A percentile compares a stretch with the other conserved stretches of the same genome.
These are phyloP conservation scores for Mohoua ochrocephala DNA, from an alignment of 2,113 vertebrate species.

Conservation along the genomic window DNA sequence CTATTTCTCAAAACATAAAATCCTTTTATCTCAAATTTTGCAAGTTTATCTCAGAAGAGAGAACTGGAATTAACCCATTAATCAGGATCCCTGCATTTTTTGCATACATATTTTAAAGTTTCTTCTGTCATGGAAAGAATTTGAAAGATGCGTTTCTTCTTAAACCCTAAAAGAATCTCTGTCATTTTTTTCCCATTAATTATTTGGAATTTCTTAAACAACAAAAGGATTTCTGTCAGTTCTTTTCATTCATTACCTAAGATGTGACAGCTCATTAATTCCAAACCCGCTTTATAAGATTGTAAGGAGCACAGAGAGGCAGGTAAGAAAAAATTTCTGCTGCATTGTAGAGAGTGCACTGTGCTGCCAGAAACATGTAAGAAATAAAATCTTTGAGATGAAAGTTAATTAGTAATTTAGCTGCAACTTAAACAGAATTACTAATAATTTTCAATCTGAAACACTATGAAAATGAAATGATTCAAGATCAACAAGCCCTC, in stretches of 20 bases:
- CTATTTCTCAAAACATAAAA: background rate
- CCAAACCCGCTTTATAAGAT: slow-evolving; percentile 19
- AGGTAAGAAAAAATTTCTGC: background rate
- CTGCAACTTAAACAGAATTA: slow-evolving; percentile 35
- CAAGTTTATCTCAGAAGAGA: background rate
- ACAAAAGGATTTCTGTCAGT: slow-evolving; percentile 44
- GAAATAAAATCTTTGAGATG: background rate
- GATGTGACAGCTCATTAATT: slow-evolving; percentile 64
- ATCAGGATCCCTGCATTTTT: background rate
- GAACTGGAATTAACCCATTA: background rate
- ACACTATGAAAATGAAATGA: slow-evolving; percentile 9
- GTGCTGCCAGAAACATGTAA: background rate
- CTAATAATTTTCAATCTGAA: slow-evolving; percentile 29
- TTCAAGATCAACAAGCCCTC: slow-evolving; percentile 30
- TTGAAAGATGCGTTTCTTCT: background rate
- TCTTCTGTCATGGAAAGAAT: background rate
- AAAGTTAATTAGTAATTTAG: slow-evolving; percentile 52
- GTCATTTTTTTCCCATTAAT: slow-evolving; percentile 16
- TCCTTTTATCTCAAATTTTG: background rate
- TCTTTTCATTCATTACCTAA: slow-evolving; percentile 49
- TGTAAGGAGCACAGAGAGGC: background rate
- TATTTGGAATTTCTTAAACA: slow-evolving; percentile 47
- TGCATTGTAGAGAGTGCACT: background rate
- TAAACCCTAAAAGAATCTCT: background rate
- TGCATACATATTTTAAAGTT: background rate